Base-by-base conservation (phyloP, 2,113 vertebrate genomes). In the Meriones unguiculatus region DNA sequence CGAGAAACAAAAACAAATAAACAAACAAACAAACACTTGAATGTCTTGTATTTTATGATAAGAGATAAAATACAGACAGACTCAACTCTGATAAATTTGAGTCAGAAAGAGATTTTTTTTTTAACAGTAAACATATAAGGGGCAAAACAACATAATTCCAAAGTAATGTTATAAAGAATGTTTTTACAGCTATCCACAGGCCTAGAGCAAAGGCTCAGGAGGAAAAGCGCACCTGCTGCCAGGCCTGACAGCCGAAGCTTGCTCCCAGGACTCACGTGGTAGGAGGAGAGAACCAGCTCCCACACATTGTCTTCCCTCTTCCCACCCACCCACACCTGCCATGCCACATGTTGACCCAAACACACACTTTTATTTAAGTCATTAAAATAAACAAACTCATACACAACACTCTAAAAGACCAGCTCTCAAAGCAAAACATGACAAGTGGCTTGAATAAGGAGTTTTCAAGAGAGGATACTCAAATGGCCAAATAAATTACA, bases 351-450 rank as follows among this genome's bases (percentile, higher is more conserved):
- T 14, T 54, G 7, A 2, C 80, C 35, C 35, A 82, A 24, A 82
- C 35, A 81, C 1, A 81, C 78, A 59, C 78, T 25, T 32, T 10
- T 25, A 25, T 59, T 57, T 35, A n/a, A 22, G 13, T 59, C 78
- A 59, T n/a, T n/a, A 81, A 57, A 25, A 59, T 59, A 82, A 75
- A 41, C n/a, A 73, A 59, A 59, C 59, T 24, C 24, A 3, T 30
- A 30, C 24, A 59, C 65, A 86, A 12, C 52, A 62, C 64, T 28
- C 80, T 64, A 78, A 92, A 93, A 75, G 72, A 85, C 7, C 30
- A 52, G 41, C 46, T 77, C 54, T 22, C 70, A 88, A 81, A 78
- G 30, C 70, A 87, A 92, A 91, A 93, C 30, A 94, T 72, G 46
- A 30, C 18, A 64, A 85, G n/a, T 76, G 35, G 75, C 22, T 41